Conservation (phyloP, 2,797 vertebrate genomes). For the Tinamus major region DNA sequence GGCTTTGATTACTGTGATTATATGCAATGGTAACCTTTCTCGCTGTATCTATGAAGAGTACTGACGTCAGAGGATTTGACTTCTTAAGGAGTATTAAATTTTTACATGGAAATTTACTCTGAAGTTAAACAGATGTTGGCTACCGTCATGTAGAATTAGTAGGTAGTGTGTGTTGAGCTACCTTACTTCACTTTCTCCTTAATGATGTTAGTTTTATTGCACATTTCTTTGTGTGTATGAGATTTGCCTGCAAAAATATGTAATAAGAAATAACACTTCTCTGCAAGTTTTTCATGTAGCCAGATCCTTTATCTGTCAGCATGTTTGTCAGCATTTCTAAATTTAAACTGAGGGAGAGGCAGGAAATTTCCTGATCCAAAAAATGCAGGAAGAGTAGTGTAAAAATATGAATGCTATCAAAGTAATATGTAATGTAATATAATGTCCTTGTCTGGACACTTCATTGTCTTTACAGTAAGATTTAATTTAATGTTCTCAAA, state of each 20-base stretch:
- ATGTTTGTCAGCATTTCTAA: neutral
- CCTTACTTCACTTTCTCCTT: neutral
- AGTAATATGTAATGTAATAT: neutral
- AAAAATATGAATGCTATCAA: neutral
- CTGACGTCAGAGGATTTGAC: neutral
- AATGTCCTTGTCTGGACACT: neutral
- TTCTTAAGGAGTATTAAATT: neutral
- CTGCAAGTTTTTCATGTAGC: neutral
- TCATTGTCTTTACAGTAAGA: neutral
- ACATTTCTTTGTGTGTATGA: neutral
- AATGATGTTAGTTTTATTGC: neutral
- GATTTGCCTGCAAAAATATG: neutral
- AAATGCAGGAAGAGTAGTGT: neutral
- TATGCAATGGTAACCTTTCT: neutral
- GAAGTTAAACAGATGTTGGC: neutral
- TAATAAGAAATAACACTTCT: neutral
- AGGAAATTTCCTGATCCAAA: neutral
- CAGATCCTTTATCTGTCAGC: neutral
- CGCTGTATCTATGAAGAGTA: neutral
- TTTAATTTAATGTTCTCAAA: neutral
- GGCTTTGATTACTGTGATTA: neutral
- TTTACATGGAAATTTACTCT: neutral
- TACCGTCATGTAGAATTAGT: neutral
- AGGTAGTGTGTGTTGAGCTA: accelerated
- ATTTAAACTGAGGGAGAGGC: neutral